Base-by-base conservation (phyloP, 2,113 vertebrate species). In the Dasypus novemcinctus region DNA sequence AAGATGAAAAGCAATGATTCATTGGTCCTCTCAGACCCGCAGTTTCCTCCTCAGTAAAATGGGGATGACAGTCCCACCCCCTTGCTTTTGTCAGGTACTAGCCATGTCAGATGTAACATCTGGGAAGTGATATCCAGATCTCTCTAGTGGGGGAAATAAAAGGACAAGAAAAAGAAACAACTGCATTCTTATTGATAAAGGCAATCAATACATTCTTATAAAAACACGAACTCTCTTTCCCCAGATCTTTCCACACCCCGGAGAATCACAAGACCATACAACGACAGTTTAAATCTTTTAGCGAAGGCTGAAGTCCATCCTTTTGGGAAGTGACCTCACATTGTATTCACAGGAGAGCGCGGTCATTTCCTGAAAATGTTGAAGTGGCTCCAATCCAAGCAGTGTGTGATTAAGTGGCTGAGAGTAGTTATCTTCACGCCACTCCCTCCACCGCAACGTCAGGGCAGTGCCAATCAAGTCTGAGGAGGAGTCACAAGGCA, bases 21-120 rank as follows among this genome's bases (percentile, higher is more conserved):
- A 54, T 54, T 66, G 31, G 63, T 5, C 8, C 14, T n/a, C 64
- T n/a, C 14, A 18, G 15, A 33, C 64, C 49, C 76, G 25, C 49
- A 13, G 36, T 4, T 10, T 41, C 9, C 41, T n/a, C n/a, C 82
- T 57, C 68, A 29, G 46, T 17, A 3, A 21, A 9, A 1, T 7
- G n/a, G n/a, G 49, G 52, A 8, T 36, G 69, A 33, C 7, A 0
- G 9, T 6, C 31, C 27, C 71, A 54, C 57, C 15, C 1, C 0
- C 20, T 1, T 25, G 29, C 25, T 12, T 23, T 33, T 10, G 61
- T 4, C 15, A 18, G 59, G 29, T 25, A n/a, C 6, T 21, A 57
- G 43, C 41, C 0, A 2, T 1, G 57, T 13, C 18, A 3, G 4
- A 27, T 6, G 61, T 10, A 33, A 29, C 59, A 20, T 31, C 10